Conservation (phyloP, 2,888 invertebrate species). For the Cantharis rufa region DNA sequence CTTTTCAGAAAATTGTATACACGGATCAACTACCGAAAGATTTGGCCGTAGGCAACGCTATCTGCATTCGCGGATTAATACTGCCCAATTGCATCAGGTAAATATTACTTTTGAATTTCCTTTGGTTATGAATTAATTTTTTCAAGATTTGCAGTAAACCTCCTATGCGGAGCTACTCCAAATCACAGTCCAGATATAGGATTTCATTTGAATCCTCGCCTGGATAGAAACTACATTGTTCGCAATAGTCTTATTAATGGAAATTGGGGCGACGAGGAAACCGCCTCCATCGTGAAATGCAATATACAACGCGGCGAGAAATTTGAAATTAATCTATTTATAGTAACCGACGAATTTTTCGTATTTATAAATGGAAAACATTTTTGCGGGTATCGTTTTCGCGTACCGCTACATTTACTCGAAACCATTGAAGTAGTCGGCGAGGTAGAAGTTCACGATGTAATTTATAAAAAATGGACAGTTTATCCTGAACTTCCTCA, state of each 20-base stretch:
- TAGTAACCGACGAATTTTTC: conserved; percentile 65
- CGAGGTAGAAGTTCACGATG: conserved; percentile 6
- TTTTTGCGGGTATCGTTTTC: conserved; percentile 71
- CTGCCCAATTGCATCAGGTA: conserved; percentile 20
- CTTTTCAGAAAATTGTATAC: conserved; percentile 41
- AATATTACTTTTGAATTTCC: not conserved
- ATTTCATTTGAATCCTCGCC: conserved; percentile 80
- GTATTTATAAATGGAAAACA: conserved; percentile 76
- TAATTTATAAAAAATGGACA: conserved; percentile 35
- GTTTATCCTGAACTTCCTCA: conserved; percentile 42
- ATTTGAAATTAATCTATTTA: conserved; percentile 64
- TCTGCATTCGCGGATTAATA: conserved; percentile 33
- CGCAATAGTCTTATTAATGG: conserved; percentile 71
- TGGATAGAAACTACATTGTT: conserved; percentile 78
- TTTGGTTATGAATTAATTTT: conserved; percentile 17
- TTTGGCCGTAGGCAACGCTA: conserved; percentile 40
- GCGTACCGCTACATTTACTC: conserved; percentile 64
- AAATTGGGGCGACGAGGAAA: conserved; percentile 78
- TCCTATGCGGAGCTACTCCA: conserved; percentile 56
- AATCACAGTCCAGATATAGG: conserved; percentile 59
- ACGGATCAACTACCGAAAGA: conserved; percentile 40
- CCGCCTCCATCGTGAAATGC: conserved; percentile 58
- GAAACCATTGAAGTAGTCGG: conserved; percentile 67
- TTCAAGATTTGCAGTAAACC: conserved; percentile 68
- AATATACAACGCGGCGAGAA: conserved; percentile 57